Evolutionary conservation across 2,888 invertebrate species (phyloP), one percentile per base, ranked within the genome.

Genomic region (Papilio protenor): DNA sequence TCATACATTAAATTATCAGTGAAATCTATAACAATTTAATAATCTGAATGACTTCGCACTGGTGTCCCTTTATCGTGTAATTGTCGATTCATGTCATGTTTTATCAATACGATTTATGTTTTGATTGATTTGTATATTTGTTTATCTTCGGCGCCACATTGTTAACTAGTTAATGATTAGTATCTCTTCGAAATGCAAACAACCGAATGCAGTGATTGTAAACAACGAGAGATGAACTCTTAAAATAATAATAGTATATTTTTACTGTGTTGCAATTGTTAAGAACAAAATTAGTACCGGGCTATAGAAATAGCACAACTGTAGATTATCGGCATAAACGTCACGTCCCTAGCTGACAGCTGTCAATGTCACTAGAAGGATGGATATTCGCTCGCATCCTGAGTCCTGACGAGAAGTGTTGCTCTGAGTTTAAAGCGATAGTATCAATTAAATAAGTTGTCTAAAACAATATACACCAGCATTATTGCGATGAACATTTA

Each of bases 121-220:
- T 87, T 89, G 90, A 89, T 89, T 91, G 87, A 87, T 86, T 82
- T 88, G 86, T 88, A 87, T 86, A 83, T 89, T 84, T 91, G 87
- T 91, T 89, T 88, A 88, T 85, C 87, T 88, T 89, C 85, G 85
- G 85, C 82, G 85, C 81, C 82, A 87, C 84, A 89, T 91, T 91
- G 89, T 90, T 89, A 89, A 90, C 86, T 87, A 84, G 76, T 84
- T 83, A 84, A 66, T 83, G 86, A 86, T 84, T 85, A 82, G 83
- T 83, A 84, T 84, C 84, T 85, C 86, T 86, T 84, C 85, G 89
- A 87, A 87, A 89, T 89, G 89, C 86, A 90, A 91, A 92, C 89
- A 91, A 83, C 81, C 84, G 86, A 88, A 89, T 87, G 85, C 84
- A 85, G 81, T 83, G 83, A 83, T 83, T 88, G 84, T 88, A 90